Base-by-base conservation (phyloP, 2,113 vertebrate species). In the Clarias batrachus region DNA sequence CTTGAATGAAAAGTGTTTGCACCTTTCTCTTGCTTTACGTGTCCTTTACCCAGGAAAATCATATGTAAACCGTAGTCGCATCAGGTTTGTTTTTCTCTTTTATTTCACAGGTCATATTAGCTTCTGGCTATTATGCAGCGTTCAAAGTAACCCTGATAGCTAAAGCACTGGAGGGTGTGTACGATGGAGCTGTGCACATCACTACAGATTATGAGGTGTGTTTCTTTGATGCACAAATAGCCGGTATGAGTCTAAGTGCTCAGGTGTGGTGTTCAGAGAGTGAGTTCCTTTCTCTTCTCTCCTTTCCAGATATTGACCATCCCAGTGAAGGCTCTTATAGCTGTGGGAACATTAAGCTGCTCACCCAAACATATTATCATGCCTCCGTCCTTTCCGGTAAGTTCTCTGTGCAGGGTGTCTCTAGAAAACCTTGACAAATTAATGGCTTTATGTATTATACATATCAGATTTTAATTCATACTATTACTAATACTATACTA, bases 171-270 rank as follows among this genome's bases (percentile, higher is more conserved):
- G 97, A 99, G 94, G 98, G 98, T 66, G 90, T 94, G 78, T 97
- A 98, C 68, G 98, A 99, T 23, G 97, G 97, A 91, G 97, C 97
- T 80, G 93, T 99, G 84, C 98, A 99, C 92, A 96, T 99, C 87
- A 97, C 96, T 0, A 99, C 97, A 91, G 98, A 99, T 92, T 99
- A 98, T 89, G 97, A 99, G 97, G 98, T 99, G 93, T 1, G 57
- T 85, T 13, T 48, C 48, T 33, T 68, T 30, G 19, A 9, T 54
- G 21, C 56, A 62, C 54, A 27, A 27, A 54, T 63, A 81, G 12
- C 60, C 66, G 23, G n/a, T 25, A 48, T 74, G 56, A 73, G 66
- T 19, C 23, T 16, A 25, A 48, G 48, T 73, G 78, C 16, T 41
- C 25, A 7, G 25, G 41, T 73, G 33, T 76, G n/a, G 16, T 60